phyloP scores from a whole-genome alignment of 2,797 vertebrate species.

The Halcyon badia region DNA sequence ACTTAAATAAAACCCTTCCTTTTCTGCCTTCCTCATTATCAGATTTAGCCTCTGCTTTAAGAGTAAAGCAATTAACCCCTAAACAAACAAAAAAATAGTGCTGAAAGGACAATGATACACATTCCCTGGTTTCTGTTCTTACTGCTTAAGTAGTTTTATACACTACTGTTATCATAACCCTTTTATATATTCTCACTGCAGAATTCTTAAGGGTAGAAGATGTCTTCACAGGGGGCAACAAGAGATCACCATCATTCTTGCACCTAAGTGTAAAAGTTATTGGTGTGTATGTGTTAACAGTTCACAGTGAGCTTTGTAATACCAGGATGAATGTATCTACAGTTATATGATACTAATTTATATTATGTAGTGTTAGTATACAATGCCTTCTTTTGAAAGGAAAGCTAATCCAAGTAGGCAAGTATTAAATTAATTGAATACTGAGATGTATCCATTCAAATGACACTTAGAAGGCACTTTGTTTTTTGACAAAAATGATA shows the following conservation, averaged over 20 bases:
- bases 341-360: not conserved
- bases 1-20: not conserved
- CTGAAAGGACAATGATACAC: not conserved
- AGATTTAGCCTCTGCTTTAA: not conserved
- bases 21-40: not conserved
- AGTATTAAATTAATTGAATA: not conserved
- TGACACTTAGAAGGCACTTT: not conserved
- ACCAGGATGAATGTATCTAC: not conserved
- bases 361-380: not conserved
- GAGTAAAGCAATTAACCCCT: conserved; percentile 41
- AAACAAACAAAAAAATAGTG: not conserved
- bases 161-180: not conserved
- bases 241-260: not conserved
- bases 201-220: not conserved
- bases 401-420: not conserved
- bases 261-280: not conserved
- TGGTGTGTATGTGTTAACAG: not conserved
- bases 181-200: not conserved
- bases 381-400: not conserved
- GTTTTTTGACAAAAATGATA: not conserved
- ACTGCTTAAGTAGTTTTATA: not conserved
- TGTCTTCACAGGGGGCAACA: not conserved
- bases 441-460: not conserved
- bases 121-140: not conserved
- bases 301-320: not conserved